Evolutionary conservation across 2,797 vertebrate genomes (phyloP).

Genomic region (Platyrinchus mystaceus): DNA sequence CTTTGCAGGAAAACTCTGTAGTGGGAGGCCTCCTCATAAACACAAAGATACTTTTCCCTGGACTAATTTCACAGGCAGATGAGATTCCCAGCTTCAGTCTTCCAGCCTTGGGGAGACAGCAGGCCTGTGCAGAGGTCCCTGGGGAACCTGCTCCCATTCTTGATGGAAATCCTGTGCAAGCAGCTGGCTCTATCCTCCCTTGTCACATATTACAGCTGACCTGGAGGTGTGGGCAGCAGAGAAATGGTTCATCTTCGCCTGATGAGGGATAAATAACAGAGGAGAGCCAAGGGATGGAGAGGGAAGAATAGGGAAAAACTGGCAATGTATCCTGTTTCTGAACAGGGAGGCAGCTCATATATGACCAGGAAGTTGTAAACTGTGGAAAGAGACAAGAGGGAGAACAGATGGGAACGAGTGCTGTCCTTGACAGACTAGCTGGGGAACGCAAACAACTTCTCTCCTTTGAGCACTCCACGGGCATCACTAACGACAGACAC

Average conservation of each 20-base stretch:
- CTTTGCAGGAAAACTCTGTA: not conserved
- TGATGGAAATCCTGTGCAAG: not conserved
- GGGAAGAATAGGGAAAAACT: not conserved
- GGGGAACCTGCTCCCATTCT: not conserved
- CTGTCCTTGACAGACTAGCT: not conserved
- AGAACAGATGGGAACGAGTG: accelerated
- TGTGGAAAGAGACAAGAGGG: not conserved
- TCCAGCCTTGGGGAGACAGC: not conserved
- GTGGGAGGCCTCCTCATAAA: not conserved
- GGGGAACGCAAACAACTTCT: not conserved
- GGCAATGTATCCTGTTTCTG: not conserved
- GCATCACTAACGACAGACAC: not conserved
- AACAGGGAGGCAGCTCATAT: not conserved
- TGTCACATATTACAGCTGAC: accelerated
- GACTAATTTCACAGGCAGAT: not conserved
- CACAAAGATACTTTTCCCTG: not conserved
- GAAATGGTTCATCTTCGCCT: not conserved
- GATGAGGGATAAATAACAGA: not conserved
- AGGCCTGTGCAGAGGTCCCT: not conserved
- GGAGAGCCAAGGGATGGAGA: not conserved
- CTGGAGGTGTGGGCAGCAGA: not conserved
- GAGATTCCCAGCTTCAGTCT: not conserved
- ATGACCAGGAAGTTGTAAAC: not conserved
- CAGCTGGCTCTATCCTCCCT: not conserved
- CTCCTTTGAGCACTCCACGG: not conserved